Percentiles rank a stretch among this genome's conserved stretches.
Evolutionary conservation across 2,888 invertebrate species (phyloP).

Genomic region (Pheosia gnoma): DNA sequence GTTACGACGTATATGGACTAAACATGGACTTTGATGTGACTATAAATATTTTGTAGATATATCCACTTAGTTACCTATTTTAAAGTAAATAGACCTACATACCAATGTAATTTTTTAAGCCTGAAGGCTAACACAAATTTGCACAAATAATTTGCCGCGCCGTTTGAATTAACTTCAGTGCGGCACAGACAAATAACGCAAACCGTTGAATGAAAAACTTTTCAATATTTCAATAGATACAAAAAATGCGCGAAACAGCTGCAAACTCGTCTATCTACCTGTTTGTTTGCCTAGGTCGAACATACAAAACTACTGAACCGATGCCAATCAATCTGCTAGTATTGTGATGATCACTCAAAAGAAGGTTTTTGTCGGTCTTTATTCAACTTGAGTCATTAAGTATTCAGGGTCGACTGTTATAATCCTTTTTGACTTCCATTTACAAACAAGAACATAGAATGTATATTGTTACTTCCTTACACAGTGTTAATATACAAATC

Average conservation of each 20-base stretch:
- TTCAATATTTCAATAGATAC: neutral
- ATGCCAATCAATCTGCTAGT: constrained; percentile 3
- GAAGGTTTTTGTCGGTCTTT: neutral
- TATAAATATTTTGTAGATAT: too few relatives aligned
- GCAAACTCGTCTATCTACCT: neutral
- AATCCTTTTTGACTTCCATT: constrained; percentile 3
- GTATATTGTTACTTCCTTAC: neutral
- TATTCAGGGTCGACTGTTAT: constrained; percentile 3
- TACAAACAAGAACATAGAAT: neutral
- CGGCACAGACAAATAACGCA: too few relatives aligned
- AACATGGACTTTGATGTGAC: too few relatives aligned
- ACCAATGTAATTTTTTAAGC: too few relatives aligned
- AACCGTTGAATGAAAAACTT: too few relatives aligned
- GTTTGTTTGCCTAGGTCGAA: constrained; percentile 4
- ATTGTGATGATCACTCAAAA: constrained; percentile 4
- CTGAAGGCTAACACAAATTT: too few relatives aligned
- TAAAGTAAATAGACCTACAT: too few relatives aligned
- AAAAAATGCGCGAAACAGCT: neutral
- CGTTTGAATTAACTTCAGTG: too few relatives aligned
- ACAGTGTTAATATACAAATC: neutral
- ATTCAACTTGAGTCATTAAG: neutral
- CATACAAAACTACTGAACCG: constrained; percentile 7
- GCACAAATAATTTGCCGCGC: too few relatives aligned
- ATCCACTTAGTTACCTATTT: too few relatives aligned
- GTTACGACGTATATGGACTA: too few relatives aligned